These are phyloP conservation scores for Microctenopoma lineatum DNA, from an alignment of 2,797 vertebrate genomes.

Conservation along the genomic window DNA sequence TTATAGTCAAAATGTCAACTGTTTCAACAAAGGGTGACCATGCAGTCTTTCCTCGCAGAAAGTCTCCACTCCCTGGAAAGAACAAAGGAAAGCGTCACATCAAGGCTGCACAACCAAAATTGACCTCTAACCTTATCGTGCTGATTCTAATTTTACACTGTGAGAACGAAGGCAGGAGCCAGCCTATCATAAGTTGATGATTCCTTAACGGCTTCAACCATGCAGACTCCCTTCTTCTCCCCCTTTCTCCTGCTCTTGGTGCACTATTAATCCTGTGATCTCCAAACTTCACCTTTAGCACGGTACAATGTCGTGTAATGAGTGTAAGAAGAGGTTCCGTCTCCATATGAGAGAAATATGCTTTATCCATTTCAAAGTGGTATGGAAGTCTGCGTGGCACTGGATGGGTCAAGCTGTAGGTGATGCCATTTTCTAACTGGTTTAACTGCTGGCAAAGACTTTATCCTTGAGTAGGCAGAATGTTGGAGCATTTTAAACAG, in stretches of 20 bases:
- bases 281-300: conserved; percentile 31
- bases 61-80: neutral
- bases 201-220: conserved; percentile 12
- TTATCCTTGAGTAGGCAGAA: conserved; percentile 55
- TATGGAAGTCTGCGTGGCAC: conserved; percentile 39
- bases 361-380: conserved; percentile 52
- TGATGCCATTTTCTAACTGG: conserved; percentile 68
- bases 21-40: neutral
- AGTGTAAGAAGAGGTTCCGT: conserved; percentile 17
- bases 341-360: conserved; percentile 41
- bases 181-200: conserved; percentile 23
- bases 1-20: conserved; percentile 12
- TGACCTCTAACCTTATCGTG: conserved; percentile 55
- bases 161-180: conserved; percentile 34
- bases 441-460: conserved; percentile 69
- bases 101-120: conserved; percentile 54
- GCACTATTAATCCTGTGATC: conserved; percentile 2
- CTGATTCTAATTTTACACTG: conserved; percentile 55
- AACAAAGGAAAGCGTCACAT: conserved; percentile 26
- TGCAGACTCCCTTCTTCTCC: conserved; percentile 2
- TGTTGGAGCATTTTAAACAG: conserved; percentile 51
- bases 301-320: neutral
- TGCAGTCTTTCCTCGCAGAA: conserved; percentile 3
- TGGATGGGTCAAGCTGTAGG: conserved; percentile 63
- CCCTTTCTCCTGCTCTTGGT: neutral